Evolutionary conservation across 2,113 vertebrate genomes (phyloP), one percentile per base, ranked within the genome.

Genomic region (Sapajus apella): DNA sequence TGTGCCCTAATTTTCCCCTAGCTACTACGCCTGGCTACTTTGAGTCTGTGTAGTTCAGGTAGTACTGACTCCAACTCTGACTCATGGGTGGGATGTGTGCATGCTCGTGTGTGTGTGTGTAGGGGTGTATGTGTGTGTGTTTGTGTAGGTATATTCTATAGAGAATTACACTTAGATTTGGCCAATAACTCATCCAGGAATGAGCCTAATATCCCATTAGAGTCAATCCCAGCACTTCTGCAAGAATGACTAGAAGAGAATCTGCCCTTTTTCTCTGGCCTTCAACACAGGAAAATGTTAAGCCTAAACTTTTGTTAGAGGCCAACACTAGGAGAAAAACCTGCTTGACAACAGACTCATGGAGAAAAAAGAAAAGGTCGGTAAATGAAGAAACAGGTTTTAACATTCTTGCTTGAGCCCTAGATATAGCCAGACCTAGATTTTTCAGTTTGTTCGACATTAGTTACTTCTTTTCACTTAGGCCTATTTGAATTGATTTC

Each of bases 391-490:
- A 58, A 17, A 50, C 0, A 58, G 17, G 14, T 66, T 43, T 52
- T 82, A 73, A 58, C 20, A 9, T 77, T 85, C 64, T 58, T 43
- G n/a, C n/a, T 13, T 43, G 61, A 79, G 14, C 37, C 37, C 27
- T 80, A 37, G 10, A n/a, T 68, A 21, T 37, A 75, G 61, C 20
- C 25, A 76, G 47, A 75, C 72, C 16, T 81, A n/a, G 14, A 77
- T 45, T 87, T 91, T 96, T 84, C 64, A 64, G 37, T 76, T 77
- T 16, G 45, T 64, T 21, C 32, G 37, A 73, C 35, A 88, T 27
- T 90, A 93, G 72, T 86, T 52, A 93, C 16, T 27, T 20, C 40
- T 88, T 61, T 72, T 72, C 64, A 37, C 75, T 92, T 76, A 92
- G 21, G 11, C 18, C 75, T 79, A 45, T 68, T 25, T 92, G 55